Evolutionary conservation across 2,113 vertebrate species (phyloP), one percentile per base, ranked within the genome.

Genomic region (Scomber scombrus): DNA sequence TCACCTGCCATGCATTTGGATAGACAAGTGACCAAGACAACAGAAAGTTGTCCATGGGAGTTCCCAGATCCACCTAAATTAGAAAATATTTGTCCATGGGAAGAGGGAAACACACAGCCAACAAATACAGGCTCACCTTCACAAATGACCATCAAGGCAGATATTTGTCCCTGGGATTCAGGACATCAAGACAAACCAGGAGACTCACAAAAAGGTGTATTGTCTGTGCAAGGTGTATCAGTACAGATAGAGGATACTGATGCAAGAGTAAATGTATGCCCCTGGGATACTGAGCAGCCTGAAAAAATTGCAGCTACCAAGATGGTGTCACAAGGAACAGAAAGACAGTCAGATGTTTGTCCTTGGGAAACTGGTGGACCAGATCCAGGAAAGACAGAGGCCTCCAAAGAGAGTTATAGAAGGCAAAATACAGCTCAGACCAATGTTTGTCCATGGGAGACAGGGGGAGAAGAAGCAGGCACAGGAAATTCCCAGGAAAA

Each of bases 1-100:
- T 72, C 69, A 51, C 21, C 84, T 66, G 10, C 4, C 7, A 3
- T 61, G 26, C 61, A 56, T 81, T 68, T 70, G 43, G 77, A 69
- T 12, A 76, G 71, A 65, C 75, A 85, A 46, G 16, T 56, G 18
- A 77, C 40, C 51, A 87, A 85, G 51, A 81, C 82, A 62, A 56
- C 31, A 60, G 89, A 92, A 50, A 80, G 82, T 18, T 92, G 90
- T 85, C 88, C 87, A 15, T 93, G 90, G 93, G 89, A 92, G 18
- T 93, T 93, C 52, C 70, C 62, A 0, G 71, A 70, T 9, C 65
- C 85, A 5, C 81, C 86, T 16, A 46, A 82, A 79, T 82, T 65
- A 3, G 85, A 77, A 61, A 52, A 79, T 16, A 52, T 90, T 74
- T 88, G 85, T 84, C 83, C 85, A 11, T 88, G 85, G 89, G 93